Evolutionary conservation across 2,113 vertebrate genomes (phyloP).

Genomic region (Jacana jacana): DNA sequence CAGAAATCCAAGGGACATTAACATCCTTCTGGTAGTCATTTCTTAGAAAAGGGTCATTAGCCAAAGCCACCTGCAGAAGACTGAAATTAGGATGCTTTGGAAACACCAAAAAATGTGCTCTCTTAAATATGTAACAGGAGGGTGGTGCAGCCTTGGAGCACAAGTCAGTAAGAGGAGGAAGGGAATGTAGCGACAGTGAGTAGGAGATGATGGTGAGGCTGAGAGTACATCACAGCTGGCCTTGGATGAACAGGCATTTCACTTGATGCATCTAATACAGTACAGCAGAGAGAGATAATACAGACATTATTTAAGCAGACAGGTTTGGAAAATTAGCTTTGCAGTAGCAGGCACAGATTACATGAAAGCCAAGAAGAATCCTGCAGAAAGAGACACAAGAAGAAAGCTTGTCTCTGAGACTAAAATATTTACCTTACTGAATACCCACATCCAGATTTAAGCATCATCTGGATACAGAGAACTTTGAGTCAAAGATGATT

Average conservation of each 20-base stretch:
- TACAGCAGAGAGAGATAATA: not conserved
- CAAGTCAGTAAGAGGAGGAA: not conserved
- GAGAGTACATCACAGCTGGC: not conserved
- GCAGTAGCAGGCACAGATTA: not conserved
- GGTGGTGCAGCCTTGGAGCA: not conserved
- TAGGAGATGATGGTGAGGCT: accelerated
- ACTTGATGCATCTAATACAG: not conserved
- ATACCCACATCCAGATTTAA: not conserved
- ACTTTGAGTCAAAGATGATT: not conserved
- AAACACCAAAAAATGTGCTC: not conserved
- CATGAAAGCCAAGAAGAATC: not conserved
- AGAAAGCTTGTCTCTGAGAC: not conserved
- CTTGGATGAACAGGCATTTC: not conserved
- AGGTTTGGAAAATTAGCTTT: not conserved
- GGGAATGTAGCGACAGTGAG: not conserved
- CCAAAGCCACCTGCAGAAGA: not conserved
- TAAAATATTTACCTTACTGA: not conserved
- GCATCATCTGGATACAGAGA: not conserved
- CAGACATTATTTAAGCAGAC: not conserved
- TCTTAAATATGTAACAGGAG: not conserved
- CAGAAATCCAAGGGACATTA: not conserved
- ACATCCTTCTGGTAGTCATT: not conserved
- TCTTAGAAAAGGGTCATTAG: not conserved
- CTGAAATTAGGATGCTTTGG: not conserved
- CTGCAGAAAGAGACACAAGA: not conserved